phyloP scores from a whole-genome alignment of 2,888 invertebrate species.

The Synergus laeviventris region DNA sequence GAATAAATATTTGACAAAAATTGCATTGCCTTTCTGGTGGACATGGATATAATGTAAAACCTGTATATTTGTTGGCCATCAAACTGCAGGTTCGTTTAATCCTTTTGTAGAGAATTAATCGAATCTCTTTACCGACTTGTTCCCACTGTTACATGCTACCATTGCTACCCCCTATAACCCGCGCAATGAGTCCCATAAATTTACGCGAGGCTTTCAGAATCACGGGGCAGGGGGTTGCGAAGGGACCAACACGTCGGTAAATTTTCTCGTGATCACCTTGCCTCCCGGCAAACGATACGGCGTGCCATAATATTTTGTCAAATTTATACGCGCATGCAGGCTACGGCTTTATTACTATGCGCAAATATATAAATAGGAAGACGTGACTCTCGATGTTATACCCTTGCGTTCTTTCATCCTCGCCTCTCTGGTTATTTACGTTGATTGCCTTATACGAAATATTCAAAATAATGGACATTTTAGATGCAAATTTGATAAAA shows the following conservation, averaged over 20 bases:
- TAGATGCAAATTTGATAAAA: background rate
- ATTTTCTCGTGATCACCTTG: conserved; percentile 66
- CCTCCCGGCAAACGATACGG: conserved; percentile 59
- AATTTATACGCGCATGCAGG: conserved; percentile 67
- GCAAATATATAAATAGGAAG: conserved; percentile 40
- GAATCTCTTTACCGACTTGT: conserved; percentile 31
- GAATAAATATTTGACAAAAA: conserved; percentile 1
- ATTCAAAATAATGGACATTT: conserved; percentile 8
- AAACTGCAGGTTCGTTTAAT: conserved; percentile 8
- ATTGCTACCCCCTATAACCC: conserved; percentile 25
- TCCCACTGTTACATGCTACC: conserved; percentile 25
- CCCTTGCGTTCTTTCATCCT: conserved; percentile 34
- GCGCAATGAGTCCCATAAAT: conserved; percentile 32
- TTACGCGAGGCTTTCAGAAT: conserved; percentile 35
- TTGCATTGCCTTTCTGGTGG: background rate
- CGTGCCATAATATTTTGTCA: conserved; percentile 65
- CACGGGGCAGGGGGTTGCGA: conserved; percentile 47
- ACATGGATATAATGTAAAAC: conserved; percentile 26
- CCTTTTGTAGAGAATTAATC: conserved; percentile 29
- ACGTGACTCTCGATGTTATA: conserved; percentile 30
- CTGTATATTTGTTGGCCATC: conserved; percentile 23
- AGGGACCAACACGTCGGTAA: conserved; percentile 65
- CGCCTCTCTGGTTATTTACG: conserved; percentile 22
- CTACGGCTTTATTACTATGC: conserved; percentile 70
- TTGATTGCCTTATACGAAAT: conserved; percentile 6